A percentile compares a stretch with the other conserved stretches of the same genome.
phyloP scores from a whole-genome alignment of 2,113 vertebrate species.

The Anser brachyrhynchus region DNA sequence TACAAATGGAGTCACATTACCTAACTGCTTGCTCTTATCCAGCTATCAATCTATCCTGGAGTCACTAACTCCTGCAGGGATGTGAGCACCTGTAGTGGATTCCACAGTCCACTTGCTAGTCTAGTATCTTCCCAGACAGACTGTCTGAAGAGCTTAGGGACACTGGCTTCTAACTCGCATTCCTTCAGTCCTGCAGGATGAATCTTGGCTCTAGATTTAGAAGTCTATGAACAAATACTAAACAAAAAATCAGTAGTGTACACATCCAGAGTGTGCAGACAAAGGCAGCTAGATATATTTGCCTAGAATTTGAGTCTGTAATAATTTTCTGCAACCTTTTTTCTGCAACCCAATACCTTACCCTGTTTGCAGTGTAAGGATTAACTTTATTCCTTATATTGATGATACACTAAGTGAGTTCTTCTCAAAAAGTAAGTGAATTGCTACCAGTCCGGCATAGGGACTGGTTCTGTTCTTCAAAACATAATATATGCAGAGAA shows the following conservation, averaged over 20 bases:
- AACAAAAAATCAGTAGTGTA: not conserved
- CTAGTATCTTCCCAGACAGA: not conserved
- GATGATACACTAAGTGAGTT: not conserved
- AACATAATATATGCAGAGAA: not conserved
- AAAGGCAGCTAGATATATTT: not conserved
- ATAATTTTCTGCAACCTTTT: not conserved
- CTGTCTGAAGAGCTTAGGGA: not conserved
- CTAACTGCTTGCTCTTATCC: not conserved
- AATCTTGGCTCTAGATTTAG: not conserved
- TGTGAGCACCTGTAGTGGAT: not conserved
- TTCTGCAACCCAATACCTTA: not conserved
- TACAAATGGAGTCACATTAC: not conserved
- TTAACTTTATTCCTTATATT: not conserved
- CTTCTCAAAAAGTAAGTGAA: not conserved
- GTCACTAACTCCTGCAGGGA: not conserved
- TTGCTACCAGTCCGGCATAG: not conserved
- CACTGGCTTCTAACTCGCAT: not conserved
- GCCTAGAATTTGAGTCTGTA: not conserved
- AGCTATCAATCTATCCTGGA: not conserved
- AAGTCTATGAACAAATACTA: not conserved
- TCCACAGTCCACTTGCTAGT: accelerated
- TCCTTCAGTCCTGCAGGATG: not conserved
- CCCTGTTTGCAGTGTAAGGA: not conserved
- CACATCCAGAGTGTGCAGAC: not conserved
- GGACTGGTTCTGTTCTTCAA: not conserved